Base-by-base conservation (phyloP, 2,113 vertebrate species). In the Sus scrofa region DNA sequence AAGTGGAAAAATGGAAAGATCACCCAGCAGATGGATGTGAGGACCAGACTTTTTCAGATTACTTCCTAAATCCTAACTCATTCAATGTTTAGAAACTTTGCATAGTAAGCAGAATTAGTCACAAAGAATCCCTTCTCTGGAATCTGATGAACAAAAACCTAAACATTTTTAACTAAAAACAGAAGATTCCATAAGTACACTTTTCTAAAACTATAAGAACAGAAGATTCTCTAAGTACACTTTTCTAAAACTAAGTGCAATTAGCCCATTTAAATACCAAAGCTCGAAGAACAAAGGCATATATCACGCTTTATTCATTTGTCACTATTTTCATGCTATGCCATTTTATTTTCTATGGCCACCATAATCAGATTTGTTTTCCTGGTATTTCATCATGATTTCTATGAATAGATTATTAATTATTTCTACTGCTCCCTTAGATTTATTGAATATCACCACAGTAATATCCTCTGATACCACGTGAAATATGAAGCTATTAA, bases 401-500 rank as follows among this genome's bases (percentile, higher is more conserved):
- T 95, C 65, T 91, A 62, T 68, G 70, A 88, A 86, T 73, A 91
- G 19, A 75, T 97, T 94, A 96, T 96, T 96, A 96, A 96, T 93
- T 96, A 92, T 86, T 89, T 91, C 34, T 86, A 84, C 77, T 71
- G 22, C 37, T 93, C 54, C 58, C 52, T 96, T 75, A 86, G 70
- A 97, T 78, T 87, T 93, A 92, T 82, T 90, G 62, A 95, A 95
- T 97, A 13, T 82, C 86, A 90, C 19, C 11, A 78, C 19, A 68
- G 56, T 84, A 96, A 96, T 96, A 93, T 86, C 58, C 63, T 93
- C 60, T 95, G 39, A 65, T 68, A 52, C 34, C 32, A 70, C 60
- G 74, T 93, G 89, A 97, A 97, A 97, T 81, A 93, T 67, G 77
- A 96, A 94, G 75, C 85, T 94, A 94, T 91, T 96, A 97, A 93